Conservation (phyloP, 2,797 vertebrate genomes). For the Chrosomus eos region DNA sequence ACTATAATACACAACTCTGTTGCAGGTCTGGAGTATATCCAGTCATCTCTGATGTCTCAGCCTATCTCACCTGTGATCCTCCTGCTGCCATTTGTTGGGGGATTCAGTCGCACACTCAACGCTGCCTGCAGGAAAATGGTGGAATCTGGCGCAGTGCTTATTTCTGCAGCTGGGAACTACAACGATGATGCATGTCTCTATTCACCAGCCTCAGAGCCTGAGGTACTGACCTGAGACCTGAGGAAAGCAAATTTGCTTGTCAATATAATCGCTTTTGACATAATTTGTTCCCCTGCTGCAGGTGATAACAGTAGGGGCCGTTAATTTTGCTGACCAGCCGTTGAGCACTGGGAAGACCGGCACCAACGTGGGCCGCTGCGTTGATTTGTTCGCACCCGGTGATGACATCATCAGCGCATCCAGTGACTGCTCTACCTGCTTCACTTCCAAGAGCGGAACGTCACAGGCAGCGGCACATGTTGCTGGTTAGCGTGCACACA, state of each 20-base stretch:
- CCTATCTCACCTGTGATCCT: conserved; percentile 68
- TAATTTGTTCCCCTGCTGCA: conserved; percentile 58
- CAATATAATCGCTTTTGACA: not conserved
- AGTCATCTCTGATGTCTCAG: conserved; percentile 65
- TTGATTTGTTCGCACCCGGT: conserved; percentile 90
- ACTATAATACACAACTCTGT: not conserved
- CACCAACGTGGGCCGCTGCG: conserved; percentile 86
- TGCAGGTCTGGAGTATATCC: conserved; percentile 84
- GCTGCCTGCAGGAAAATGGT: conserved; percentile 77
- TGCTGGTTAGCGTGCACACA: conserved; percentile 73
- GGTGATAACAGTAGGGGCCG: conserved; percentile 91
- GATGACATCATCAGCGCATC: conserved; percentile 89
- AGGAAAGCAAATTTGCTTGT: not conserved
- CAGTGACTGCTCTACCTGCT: conserved; percentile 90
- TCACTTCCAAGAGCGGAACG: conserved; percentile 84
- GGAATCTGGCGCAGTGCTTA: conserved; percentile 69
- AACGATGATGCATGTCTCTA: conserved; percentile 88
- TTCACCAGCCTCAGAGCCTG: conserved; percentile 86
- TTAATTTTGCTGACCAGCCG: conserved; percentile 82
- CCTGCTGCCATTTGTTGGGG: conserved; percentile 80
- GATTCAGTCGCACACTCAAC: conserved; percentile 82
- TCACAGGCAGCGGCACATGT: conserved; percentile 89
- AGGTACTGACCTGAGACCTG: conserved; percentile 71
- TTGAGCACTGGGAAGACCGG: conserved; percentile 81
- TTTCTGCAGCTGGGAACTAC: conserved; percentile 88